These are phyloP conservation scores for Sceliomorpha sp. DNA, from an alignment of 2,888 invertebrate genomes.

Conservation along the genomic window DNA sequence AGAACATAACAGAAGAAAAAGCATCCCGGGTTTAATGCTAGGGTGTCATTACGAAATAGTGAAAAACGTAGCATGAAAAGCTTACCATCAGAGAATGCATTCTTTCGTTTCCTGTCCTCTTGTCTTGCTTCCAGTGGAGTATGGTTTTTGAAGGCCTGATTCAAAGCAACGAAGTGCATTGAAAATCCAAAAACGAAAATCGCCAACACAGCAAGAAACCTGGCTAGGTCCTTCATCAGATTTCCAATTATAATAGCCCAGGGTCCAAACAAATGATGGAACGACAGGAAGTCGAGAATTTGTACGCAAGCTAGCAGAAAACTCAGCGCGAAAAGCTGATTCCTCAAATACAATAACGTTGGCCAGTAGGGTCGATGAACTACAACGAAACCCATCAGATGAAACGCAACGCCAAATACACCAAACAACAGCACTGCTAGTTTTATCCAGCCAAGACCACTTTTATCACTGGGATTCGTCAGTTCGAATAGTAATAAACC, in stretches of 20 bases:
- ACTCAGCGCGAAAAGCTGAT: constrained; percentile 97
- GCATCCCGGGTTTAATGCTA: constrained; percentile 12
- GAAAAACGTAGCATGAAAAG: constrained; percentile 56
- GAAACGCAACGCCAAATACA: constrained; percentile 94
- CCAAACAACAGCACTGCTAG: constrained; percentile 92
- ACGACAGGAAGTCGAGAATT: constrained; percentile 97
- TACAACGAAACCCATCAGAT: constrained; percentile 89
- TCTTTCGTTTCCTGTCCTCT: constrained; percentile 81
- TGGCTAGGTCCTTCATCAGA: constrained; percentile 94
- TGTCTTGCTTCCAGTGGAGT: constrained; percentile 48
- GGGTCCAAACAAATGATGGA: constrained; percentile 99
- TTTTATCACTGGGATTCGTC: constrained; percentile 98
- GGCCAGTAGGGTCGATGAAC: constrained; percentile 87
- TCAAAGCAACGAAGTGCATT: constrained; percentile 96
- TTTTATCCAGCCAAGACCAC: constrained; percentile 97
- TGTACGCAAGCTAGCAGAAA: constrained; percentile 98
- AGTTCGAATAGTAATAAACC: constrained; percentile 97
- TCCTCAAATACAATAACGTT: constrained; percentile 95
- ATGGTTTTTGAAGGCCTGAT: constrained; percentile 93
- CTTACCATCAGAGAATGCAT: constrained; percentile 89
- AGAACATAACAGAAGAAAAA: constrained; percentile 10
- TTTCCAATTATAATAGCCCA: constrained; percentile 99
- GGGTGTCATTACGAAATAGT: constrained; percentile 2
- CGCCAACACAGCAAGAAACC: constrained; percentile 97
- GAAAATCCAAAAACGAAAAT: constrained; percentile 99